Base-by-base conservation (phyloP, 2,113 vertebrate genomes). In the Antechinus flavipes region DNA sequence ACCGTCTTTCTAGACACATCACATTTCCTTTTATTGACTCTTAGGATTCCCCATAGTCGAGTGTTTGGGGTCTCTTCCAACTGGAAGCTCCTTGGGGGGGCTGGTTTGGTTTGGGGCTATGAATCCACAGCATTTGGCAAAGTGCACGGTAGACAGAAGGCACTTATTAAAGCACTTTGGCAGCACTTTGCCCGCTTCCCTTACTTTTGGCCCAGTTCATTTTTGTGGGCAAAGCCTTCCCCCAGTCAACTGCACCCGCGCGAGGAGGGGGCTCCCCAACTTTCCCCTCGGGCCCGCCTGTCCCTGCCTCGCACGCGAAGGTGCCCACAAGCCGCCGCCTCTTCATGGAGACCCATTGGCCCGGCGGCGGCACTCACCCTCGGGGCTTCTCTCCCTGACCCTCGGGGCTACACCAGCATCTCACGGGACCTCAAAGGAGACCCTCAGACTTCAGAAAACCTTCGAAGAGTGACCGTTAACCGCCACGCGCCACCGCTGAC, bases 361-460 rank as follows among this genome's bases (percentile, higher is more conserved):
- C 61, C 27, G 30, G 10, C 55, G 24, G 55, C 23, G 24, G 24
- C n/a, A 14, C 68, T 84, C 68, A 42, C 68, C n/a, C n/a, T 42
- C n/a, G 14, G 35, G 61, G 35, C 5, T 76, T 76, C 61, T n/a
- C 61, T 76, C 16, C 35, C 61, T 19, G 14, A 76, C 58, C 14
- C 30, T 76, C 61, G 61, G 61, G 61, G 4, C 61, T 35, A 19
- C 30, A 76, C 35, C 61, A 7, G 61, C 12, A 1, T n/a, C 61
- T 35, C n/a, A 23, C 68, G 6, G 3, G 35, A 23, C 68, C 8
- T 19, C 68, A 8, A n/a, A n/a, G 0, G 35, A 16, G 14, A 84
- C n/a, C 19, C 1, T 22, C 19, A 7, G 6, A 6, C 19, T 2
- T n/a, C 0, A 2, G n/a, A 23, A 8, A 6, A 19, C 16, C 68